Conservation (phyloP, 2,797 vertebrate genomes). For the Syndactyla subalaris region DNA sequence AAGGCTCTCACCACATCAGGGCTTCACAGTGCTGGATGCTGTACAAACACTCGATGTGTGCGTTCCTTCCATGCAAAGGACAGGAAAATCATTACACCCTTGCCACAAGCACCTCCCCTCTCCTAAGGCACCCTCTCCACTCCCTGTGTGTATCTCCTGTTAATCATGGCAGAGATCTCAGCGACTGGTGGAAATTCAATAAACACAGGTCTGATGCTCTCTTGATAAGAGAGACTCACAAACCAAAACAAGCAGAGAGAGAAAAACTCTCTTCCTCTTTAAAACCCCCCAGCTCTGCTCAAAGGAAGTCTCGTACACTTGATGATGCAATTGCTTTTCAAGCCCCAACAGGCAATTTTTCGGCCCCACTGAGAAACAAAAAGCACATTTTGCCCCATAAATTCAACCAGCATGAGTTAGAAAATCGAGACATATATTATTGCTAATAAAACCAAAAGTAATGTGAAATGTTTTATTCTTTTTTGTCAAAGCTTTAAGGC, state of each 20-base stretch:
- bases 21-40: neutral
- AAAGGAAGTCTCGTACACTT: neutral
- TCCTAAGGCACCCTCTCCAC: constrained; percentile 24
- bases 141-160: neutral
- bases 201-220: neutral
- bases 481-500: neutral
- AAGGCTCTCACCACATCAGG: neutral
- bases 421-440: neutral
- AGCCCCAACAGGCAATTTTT: neutral
- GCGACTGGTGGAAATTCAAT: neutral
- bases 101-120: constrained; percentile 12
- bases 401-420: neutral
- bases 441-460: neutral
- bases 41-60: neutral
- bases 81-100: constrained; percentile 24
- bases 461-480: neutral
- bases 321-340: constrained; percentile 1
- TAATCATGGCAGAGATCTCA: constrained; percentile 14
- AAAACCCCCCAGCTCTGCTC: neutral
- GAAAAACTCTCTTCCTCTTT: constrained; percentile 17
- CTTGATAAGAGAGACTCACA: neutral
- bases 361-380: neutral
- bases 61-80: neutral
- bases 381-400: neutral
- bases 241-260: neutral